Base-by-base conservation (phyloP, 2,113 vertebrate species). In the Climacteris rufus region DNA sequence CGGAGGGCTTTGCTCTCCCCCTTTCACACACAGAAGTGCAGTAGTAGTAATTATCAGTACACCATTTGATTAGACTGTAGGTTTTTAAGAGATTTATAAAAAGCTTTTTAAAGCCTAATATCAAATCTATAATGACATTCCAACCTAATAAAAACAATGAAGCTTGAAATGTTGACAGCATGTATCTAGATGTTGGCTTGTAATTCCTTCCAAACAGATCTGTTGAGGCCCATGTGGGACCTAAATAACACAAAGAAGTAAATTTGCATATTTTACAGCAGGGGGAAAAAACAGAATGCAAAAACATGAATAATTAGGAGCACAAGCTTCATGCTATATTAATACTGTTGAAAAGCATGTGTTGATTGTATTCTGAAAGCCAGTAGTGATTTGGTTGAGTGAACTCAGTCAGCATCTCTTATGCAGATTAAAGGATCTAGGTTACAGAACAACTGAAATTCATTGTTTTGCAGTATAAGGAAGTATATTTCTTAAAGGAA, bases 211-310 rank as follows among this genome's bases (percentile, higher is more conserved):
- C 71, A 91, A 96, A 96, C 86, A 87, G 89, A 95, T 94, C 89
- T 90, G 85, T 96, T 90, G 93, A 96, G 94, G 91, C 94, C 94
- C 91, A 95, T 93, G 87, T 93, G 94, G 91, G 88, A 97, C 94
- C 88, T 91, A 89, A 90, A 94, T 96, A 97, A 93, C 93, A 97
- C 93, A 98, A 97, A 97, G 91, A 89, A 95, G 89, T 96, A 82
- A 89, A 97, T 97, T 98, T 97, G 94, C 83, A 97, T 98, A 97
- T 98, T 98, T 95, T 96, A 83, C 96, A 97, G 83, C 84, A 96
- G 94, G 76, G 93, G 95, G 96, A 96, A 92, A 84, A 96, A 96
- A 95, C 77, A 95, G 94, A 97, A 95, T 97, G 94, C 95, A 97
- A 95, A 92, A 97, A 97, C 89, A 96, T 91, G 83, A 96, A 95